Evolutionary conservation across 2,888 invertebrate genomes (phyloP).

Genomic region (Heliconius sara): DNA sequence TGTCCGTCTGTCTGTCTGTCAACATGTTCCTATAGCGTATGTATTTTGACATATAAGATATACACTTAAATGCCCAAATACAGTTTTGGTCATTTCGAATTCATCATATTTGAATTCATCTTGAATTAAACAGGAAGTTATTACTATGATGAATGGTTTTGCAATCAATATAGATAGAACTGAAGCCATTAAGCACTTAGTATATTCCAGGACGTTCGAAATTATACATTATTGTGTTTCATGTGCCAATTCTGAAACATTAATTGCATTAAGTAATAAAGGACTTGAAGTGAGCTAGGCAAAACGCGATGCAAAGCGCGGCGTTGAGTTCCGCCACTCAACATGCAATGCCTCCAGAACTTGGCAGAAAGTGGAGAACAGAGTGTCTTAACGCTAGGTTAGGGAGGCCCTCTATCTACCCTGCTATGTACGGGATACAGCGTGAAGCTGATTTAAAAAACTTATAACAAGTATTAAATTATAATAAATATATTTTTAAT

Average conservation of each 20-base stretch:
- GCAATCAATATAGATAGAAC: conserved; percentile 27
- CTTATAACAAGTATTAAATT: too few species aligned
- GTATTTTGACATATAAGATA: background rate
- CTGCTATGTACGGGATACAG: too few species aligned
- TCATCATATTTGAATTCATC: background rate
- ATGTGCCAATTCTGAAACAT: conserved; percentile 5
- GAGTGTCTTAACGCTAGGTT: too few species aligned
- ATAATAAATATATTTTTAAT: too few species aligned
- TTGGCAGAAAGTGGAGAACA: too few species aligned
- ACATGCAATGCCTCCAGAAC: too few species aligned
- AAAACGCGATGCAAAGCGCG: too few species aligned
- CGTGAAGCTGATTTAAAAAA: too few species aligned
- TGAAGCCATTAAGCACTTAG: conserved; percentile 32
- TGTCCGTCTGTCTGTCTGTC: too few species aligned
- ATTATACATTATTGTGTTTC: conserved; percentile 14
- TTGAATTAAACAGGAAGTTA: background rate
- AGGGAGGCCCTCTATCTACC: too few species aligned
- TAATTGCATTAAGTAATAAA: background rate
- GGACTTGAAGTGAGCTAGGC: background rate
- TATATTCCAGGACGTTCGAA: background rate
- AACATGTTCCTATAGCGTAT: too few species aligned
- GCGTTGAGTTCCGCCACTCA: too few species aligned
- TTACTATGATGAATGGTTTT: conserved; percentile 4
- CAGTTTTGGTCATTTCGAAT: background rate
- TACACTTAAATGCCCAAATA: background rate